Conservation (phyloP, 2,888 invertebrate genomes). For the Tiliacea citrago region DNA sequence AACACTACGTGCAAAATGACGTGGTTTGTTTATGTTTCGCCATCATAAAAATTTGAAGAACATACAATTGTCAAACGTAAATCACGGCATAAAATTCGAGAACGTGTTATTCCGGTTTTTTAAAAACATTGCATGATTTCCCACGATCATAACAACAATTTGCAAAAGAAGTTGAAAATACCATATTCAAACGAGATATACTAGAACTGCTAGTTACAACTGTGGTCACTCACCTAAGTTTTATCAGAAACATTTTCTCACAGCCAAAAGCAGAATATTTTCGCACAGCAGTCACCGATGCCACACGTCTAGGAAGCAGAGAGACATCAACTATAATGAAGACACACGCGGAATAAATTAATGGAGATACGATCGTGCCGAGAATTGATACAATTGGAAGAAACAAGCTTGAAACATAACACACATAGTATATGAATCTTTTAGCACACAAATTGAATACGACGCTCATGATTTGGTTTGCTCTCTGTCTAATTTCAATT, state of each 20-base stretch:
- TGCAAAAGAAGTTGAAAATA: conserved; percentile 15
- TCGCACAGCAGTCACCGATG: conserved; percentile 18
- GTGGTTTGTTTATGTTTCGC: conserved; percentile 22
- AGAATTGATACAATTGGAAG: conserved; percentile 67
- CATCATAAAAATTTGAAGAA: conserved; percentile 12
- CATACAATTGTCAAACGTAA: conserved; percentile 26
- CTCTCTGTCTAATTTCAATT: conserved; percentile 20
- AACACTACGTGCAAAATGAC: conserved; percentile 24
- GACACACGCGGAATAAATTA: conserved; percentile 64
- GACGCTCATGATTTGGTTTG: conserved; percentile 31
- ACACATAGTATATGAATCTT: conserved; percentile 37
- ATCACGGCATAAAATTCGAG: conserved; percentile 6
- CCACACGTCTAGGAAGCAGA: conserved; percentile 46
- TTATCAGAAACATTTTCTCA: conserved; percentile 53
- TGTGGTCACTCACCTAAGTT: conserved; percentile 53
- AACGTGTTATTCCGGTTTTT: conserved; percentile 10
- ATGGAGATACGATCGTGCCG: conserved; percentile 63
- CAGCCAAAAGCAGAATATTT: conserved; percentile 14
- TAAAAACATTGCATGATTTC: conserved; percentile 7
- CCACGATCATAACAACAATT: not conserved
- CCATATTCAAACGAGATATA: not conserved
- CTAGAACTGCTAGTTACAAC: conserved; percentile 4
- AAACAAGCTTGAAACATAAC: conserved; percentile 50
- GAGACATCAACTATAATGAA: conserved; percentile 57
- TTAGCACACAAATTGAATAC: conserved; percentile 33